Conservation (phyloP, 2,113 vertebrate genomes). For the Misgurnus anguillicaudatus region DNA sequence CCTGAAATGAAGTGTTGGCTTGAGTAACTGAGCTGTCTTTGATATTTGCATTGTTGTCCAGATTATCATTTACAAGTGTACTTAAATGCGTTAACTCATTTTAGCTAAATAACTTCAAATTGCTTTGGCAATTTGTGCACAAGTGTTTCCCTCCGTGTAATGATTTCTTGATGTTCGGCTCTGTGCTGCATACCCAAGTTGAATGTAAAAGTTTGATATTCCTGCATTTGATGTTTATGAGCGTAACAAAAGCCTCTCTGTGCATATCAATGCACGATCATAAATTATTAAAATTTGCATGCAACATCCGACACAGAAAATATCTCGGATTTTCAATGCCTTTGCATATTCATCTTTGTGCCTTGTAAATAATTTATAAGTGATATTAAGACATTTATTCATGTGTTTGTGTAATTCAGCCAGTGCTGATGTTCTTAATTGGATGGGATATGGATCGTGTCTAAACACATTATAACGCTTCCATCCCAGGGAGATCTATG, state of each 20-base stretch:
- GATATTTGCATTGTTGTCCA: too few species aligned
- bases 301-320: background rate
- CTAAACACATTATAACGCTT: constrained; percentile 6
- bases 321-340: background rate
- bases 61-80: background rate
- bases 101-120: background rate
- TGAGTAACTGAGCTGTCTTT: constrained; percentile 9
- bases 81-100: too few species aligned
- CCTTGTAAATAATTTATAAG: constrained; percentile 9
- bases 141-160: background rate
- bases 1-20: background rate
- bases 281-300: constrained; percentile 6
- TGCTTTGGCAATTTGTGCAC: background rate
- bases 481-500: background rate
- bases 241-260: background rate
- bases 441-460: constrained; percentile 32
- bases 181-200: background rate
- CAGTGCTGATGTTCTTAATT: constrained; percentile 31
- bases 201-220: constrained; percentile 1
- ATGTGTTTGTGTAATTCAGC: constrained; percentile 11
- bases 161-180: constrained; percentile 17
- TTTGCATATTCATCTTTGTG: constrained; percentile 24
- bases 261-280: background rate
- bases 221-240: constrained; percentile 9
- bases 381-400: constrained; percentile 31